A percentile compares a stretch with the other conserved stretches of the same genome.
Evolutionary conservation across 2,888 invertebrate genomes (phyloP).

Genomic region (Bombylius major): DNA sequence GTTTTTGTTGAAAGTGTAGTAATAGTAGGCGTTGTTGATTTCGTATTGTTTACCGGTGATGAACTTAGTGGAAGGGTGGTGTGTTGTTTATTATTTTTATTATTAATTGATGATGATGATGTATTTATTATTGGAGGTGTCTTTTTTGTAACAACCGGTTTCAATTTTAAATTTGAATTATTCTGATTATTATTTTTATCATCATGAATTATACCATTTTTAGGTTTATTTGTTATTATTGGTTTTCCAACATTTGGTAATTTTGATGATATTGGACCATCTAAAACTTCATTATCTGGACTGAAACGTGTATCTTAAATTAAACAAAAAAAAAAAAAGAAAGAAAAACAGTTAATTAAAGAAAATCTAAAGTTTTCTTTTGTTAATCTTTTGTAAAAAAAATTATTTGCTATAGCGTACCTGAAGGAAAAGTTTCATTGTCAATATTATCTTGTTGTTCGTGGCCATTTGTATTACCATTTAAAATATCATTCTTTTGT

Average conservation of each 20-base stretch:
- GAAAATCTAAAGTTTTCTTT: not conserved
- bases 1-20: conserved; percentile 4
- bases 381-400: not conserved
- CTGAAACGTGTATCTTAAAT: not conserved
- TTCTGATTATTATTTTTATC: conserved; percentile 20
- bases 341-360: not conserved
- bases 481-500: not conserved
- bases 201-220: conserved; percentile 10
- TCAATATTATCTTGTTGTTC: conserved; percentile 18
- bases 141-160: conserved; percentile 29
- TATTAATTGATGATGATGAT: conserved; percentile 2
- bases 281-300: not conserved
- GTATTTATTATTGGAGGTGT: conserved; percentile 21
- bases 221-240: not conserved
- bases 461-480: conserved; percentile 1
- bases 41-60: conserved; percentile 7
- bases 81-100: not conserved
- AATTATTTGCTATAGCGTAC: conserved; percentile 4
- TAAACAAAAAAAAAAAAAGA: not conserved
- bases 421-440: conserved; percentile 19
- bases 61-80: not conserved
- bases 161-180: conserved; percentile 24
- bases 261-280: not conserved
- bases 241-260: conserved; percentile 5
- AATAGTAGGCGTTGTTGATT: conserved; percentile 2